Base-by-base conservation (phyloP, 2,113 vertebrate genomes). In the Aphyosemion australe region DNA sequence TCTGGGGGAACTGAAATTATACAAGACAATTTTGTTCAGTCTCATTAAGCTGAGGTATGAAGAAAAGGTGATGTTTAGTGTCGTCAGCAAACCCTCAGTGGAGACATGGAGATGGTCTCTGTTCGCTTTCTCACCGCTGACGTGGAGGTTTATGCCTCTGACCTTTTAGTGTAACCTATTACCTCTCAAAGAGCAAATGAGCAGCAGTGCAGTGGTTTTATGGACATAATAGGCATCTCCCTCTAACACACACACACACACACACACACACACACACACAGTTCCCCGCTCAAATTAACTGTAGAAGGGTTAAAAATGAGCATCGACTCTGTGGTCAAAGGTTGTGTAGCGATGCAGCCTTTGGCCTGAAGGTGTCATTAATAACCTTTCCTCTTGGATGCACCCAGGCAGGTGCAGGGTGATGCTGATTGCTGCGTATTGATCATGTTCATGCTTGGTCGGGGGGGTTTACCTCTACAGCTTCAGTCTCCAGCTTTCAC, bases 401-500 rank as follows among this genome's bases (percentile, higher is more conserved):
- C 31, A 48, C 47, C 21, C 18, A n/a, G 2, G 15, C 10, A 1
- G 6, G 12, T 47, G 31, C 55, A 16, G 19, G 16, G 12, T 57
- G 56, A 75, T 55, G 52, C 32, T 66, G 75, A 80, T 48, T n/a
- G 57, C 20, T n/a, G 18, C 31, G 46, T 61, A 59, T 55, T 43
- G 63, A 84, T 69, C 10, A 67, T 53, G 46, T 20, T 71, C 45
- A 55, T 43, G 31, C 59, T 67, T 60, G 6, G 54, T 18, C 31
- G 58, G 39, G 26, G 26, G 5, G 26, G 26, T 26, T 26, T n/a
- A 42, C 39, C 14, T 31, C 41, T 21, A 26, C 12, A 49, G 43
- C 69, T 45, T 46, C 9, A 20, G 18, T 20, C 47, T 57, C 61
- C 0, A 1, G 47, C 12, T 12, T 42, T 42, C 11, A 18, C 11